Evolutionary conservation across 2,888 invertebrate genomes (phyloP).

Genomic region (Cosmia trapezina): DNA sequence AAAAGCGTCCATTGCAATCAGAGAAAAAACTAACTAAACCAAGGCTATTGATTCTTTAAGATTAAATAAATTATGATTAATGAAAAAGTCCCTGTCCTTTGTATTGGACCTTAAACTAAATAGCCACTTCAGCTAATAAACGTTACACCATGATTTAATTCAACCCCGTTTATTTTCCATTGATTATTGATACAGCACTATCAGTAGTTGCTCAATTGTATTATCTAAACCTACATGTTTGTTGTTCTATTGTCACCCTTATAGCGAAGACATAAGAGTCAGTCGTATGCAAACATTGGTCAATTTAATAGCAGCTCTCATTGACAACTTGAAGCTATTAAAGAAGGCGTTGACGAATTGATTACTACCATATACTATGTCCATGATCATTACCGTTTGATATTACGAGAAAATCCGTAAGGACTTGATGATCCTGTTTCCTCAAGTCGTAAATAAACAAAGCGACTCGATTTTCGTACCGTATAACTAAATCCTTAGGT

Average conservation of each 20-base stretch:
- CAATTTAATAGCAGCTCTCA: slow-evolving; percentile 63
- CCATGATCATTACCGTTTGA: slow-evolving; percentile 54
- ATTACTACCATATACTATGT: slow-evolving; percentile 45
- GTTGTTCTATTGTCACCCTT: slow-evolving; percentile 61
- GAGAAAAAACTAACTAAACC: slow-evolving; percentile 51
- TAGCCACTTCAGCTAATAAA: slow-evolving; percentile 52
- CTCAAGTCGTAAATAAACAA: slow-evolving; percentile 74
- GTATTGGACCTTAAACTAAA: slow-evolving; percentile 33
- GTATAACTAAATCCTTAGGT: slow-evolving; percentile 69
- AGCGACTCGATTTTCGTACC: slow-evolving; percentile 76
- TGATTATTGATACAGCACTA: slow-evolving; percentile 69
- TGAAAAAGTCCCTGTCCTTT: slow-evolving; percentile 36
- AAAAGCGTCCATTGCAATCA: slow-evolving; percentile 47
- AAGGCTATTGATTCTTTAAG: slow-evolving; percentile 46
- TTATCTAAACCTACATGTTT: slow-evolving; percentile 58
- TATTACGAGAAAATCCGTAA: slow-evolving; percentile 34
- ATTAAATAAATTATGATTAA: slow-evolving; percentile 42
- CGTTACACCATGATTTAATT: slow-evolving; percentile 54
- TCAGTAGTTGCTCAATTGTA: slow-evolving; percentile 66
- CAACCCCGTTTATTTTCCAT: slow-evolving; percentile 66
- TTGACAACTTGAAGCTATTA: slow-evolving; percentile 68
- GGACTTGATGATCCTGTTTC: slow-evolving; percentile 38
- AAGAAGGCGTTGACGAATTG: slow-evolving; percentile 54
- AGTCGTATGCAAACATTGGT: slow-evolving; percentile 34
- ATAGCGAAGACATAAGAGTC: slow-evolving; percentile 59